Evolutionary conservation across 2,797 vertebrate genomes (phyloP).

Genomic region (Zenarchopterus dispar): DNA sequence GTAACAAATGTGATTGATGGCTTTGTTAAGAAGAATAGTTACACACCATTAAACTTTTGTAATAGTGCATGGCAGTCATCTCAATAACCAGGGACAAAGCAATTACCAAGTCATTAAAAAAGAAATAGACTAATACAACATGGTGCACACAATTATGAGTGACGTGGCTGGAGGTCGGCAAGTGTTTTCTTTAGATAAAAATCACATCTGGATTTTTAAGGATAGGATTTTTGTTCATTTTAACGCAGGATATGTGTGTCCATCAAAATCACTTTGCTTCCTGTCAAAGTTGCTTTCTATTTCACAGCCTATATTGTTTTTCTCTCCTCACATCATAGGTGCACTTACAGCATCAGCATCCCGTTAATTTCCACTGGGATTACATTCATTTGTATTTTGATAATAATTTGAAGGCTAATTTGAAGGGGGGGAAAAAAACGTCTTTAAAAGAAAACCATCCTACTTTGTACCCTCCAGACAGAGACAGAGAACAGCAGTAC

Average conservation of each 20-base stretch:
- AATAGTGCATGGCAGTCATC: slow-evolving; percentile 81
- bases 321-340: slow-evolving; percentile 35
- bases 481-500: slow-evolving; percentile 34
- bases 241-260: neutral
- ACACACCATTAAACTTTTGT: slow-evolving; percentile 77
- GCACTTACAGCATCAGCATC: slow-evolving; percentile 21
- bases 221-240: slow-evolving; percentile 8
- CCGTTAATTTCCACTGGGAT: slow-evolving; percentile 54
- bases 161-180: slow-evolving; percentile 46
- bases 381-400: slow-evolving; percentile 35
- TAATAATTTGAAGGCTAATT: slow-evolving; percentile 61
- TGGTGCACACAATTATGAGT: slow-evolving; percentile 54
- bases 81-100: slow-evolving; percentile 80
- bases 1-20: slow-evolving; percentile 78
- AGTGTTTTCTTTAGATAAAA: slow-evolving; percentile 25
- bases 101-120: slow-evolving; percentile 79
- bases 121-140: slow-evolving; percentile 76
- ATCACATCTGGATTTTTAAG: slow-evolving; percentile 14
- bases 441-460: slow-evolving; percentile 47
- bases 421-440: slow-evolving; percentile 37
- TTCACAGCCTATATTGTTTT: slow-evolving; percentile 15
- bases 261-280: slow-evolving; percentile 7
- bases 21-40: slow-evolving; percentile 80
- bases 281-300: slow-evolving; percentile 21
- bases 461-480: slow-evolving; percentile 23